These are phyloP conservation scores for Pelochelys cantorii DNA, from an alignment of 2,797 vertebrate genomes.

Conservation along the genomic window DNA sequence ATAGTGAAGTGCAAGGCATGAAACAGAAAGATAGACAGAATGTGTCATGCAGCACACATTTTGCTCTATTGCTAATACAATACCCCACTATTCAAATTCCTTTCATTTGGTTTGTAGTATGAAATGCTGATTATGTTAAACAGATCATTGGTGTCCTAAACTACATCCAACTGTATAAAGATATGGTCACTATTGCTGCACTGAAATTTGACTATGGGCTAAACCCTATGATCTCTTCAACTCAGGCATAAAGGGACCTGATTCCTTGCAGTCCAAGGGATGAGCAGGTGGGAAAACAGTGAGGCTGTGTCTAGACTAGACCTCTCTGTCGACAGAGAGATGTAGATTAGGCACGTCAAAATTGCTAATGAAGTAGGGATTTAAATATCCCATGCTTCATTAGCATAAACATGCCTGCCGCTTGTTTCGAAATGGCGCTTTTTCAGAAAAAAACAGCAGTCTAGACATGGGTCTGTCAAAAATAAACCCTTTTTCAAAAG, in stretches of 20 bases:
- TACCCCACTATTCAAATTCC: background rate
- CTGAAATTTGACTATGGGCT: background rate
- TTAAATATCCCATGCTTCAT: no score
- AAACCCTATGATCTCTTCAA: background rate
- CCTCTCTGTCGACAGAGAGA: no score
- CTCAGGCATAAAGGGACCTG: background rate
- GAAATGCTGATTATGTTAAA: background rate
- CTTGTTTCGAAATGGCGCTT: no score
- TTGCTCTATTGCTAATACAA: background rate
- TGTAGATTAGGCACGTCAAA: no score
- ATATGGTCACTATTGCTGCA: background rate
- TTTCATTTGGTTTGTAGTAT: rapidly evolving
- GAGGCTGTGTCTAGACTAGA: no score
- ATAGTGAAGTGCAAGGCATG: background rate
- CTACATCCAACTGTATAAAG: background rate
- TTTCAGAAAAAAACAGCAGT: no score
- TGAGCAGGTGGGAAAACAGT: background rate
- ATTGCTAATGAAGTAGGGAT: no score
- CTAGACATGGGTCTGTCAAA: no score
- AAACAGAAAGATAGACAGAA: background rate
- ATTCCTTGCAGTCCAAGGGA: background rate
- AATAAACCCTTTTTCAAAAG: no score
- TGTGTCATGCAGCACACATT: background rate
- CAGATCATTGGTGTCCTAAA: background rate
- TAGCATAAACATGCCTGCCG: no score